Percentiles rank a stretch among this genome's conserved stretches.
These are phyloP conservation scores for Grantiella picta DNA, from an alignment of 2,113 vertebrate species.

Conservation along the genomic window DNA sequence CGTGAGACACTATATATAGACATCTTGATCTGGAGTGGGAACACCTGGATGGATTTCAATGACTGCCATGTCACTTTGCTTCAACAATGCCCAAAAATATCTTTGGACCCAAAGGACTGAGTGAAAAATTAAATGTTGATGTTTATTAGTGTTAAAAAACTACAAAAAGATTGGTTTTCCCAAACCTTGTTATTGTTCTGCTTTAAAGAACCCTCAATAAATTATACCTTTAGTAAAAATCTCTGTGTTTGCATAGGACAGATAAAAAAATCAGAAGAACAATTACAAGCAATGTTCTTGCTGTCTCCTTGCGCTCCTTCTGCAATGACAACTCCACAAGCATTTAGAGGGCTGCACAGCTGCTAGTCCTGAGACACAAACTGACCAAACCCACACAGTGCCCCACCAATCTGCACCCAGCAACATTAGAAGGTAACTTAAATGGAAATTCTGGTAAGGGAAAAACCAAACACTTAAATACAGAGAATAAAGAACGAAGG, in stretches of 20 bases:
- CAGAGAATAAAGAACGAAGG: fast-evolving
- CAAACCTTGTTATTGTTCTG: neutral
- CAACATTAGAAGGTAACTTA: neutral
- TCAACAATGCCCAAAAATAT: neutral
- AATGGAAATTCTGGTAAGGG: neutral
- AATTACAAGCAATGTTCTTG: neutral
- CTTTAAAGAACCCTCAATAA: neutral
- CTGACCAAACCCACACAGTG: neutral
- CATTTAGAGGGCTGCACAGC: neutral
- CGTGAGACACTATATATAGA: neutral
- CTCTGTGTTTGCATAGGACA: neutral
- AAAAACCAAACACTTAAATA: neutral
- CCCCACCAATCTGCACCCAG: no score
- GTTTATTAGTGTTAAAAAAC: neutral
- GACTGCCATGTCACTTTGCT: neutral
- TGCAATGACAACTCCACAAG: neutral
- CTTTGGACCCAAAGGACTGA: neutral
- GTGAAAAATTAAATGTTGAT: neutral
- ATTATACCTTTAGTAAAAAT: neutral
- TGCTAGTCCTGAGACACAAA: neutral
- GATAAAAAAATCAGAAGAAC: neutral
- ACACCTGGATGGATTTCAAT: neutral
- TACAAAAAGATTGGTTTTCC: neutral
- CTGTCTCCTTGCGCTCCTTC: neutral
- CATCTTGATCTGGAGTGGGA: neutral